Evolutionary conservation across 1,140 invertebrate genomes (phyloP), one percentile per base, ranked within the genome.

Genomic region (Venustaconcha ellipsiformis): DNA sequence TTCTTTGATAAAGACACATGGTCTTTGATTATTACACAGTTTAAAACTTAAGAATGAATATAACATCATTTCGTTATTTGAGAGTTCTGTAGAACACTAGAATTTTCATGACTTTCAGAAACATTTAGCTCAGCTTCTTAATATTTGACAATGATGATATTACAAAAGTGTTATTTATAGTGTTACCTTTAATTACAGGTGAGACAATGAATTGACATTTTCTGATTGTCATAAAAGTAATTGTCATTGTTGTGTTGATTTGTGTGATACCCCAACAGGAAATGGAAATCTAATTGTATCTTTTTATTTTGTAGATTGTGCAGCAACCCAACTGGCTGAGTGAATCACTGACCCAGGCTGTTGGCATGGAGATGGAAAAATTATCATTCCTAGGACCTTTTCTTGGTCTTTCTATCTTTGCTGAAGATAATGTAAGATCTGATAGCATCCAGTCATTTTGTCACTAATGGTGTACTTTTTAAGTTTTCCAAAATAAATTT

Each of bases 341-440:
- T 0, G 92, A 93, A n/a, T 87, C 92, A 14, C 94, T 90, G 13
- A 86, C 95, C 0, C 92, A 92, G 37, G 94, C 93, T 1, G 37
- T 66, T 56, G 89, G 88, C 5, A 82, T 88, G n/a, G 96, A 98
- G 88, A 91, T 98, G 37, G 93, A 95, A 1, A 93, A 93, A 70
- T 93, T 94, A 6, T 95, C 95, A 56, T 97, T 94, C 81, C 91
- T 99, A 1, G 96, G 96, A 30, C 95, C 96, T 0, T 98, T 99
- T 87, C 91, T 99, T 37, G 93, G 93, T 14, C 92, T 98, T 0
- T 97, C 96, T 0, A 92, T 97, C 0, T 98, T 98, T 88, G 96
- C 95, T 56, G 96, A 98, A 88, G 97, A 99, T 88, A 95, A 97
- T 87, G 89, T 91, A 77, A 88, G 88, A 85, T 26, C n/a, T 20